These are phyloP conservation scores for Sebastes dallii DNA, from an alignment of 2,797 vertebrate species.

Conservation along the genomic window DNA sequence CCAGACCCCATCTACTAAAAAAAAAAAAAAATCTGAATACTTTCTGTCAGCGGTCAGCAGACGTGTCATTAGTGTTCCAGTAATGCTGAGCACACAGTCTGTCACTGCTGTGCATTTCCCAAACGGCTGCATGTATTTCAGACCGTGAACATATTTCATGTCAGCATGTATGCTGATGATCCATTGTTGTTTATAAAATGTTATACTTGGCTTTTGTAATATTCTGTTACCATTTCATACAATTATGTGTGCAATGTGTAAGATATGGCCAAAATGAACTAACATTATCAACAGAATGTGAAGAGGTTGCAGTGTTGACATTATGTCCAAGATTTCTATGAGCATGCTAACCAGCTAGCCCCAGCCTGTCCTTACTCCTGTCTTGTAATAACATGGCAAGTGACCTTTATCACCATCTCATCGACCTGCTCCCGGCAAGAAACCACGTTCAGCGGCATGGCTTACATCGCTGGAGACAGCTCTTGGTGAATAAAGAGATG, in stretches of 20 bases:
- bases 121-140: slow-evolving; percentile 12
- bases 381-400: too few relatives aligned
- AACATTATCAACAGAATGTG: too few relatives aligned
- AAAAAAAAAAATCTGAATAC: neutral
- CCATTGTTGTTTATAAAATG: neutral
- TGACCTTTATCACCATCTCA: too few relatives aligned
- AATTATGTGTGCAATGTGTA: neutral
- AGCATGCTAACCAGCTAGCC: too few relatives aligned
- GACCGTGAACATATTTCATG: neutral
- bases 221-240: neutral
- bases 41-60: slow-evolving; percentile 36
- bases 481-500: too few relatives aligned
- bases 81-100: slow-evolving; percentile 50
- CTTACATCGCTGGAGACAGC: too few relatives aligned
- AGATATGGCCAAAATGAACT: too few relatives aligned
- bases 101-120: slow-evolving; percentile 38
- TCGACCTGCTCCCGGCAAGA: too few relatives aligned
- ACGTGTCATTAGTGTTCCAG: slow-evolving; percentile 32
- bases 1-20: slow-evolving; percentile 4
- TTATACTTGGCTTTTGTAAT: neutral
- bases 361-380: too few relatives aligned
- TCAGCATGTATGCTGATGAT: slow-evolving; percentile 49
- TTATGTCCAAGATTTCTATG: too few relatives aligned
- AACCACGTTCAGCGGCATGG: too few relatives aligned
- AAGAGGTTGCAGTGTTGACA: too few relatives aligned